Evolutionary conservation across 1,140 invertebrate genomes (phyloP).

Genomic region (Papilio polyxenes): DNA sequence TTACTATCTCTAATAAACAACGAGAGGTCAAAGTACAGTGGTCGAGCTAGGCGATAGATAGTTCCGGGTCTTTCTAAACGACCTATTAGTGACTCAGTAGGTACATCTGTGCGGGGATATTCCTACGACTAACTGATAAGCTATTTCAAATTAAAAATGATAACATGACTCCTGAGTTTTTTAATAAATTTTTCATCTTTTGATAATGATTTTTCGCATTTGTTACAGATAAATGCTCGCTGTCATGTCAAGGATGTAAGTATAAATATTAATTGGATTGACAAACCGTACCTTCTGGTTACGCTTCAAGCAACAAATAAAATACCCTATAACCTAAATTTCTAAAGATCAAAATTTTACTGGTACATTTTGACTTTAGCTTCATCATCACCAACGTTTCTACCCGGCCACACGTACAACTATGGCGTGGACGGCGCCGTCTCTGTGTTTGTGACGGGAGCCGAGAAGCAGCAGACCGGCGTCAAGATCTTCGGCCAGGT

Average conservation of each 20-base stretch:
- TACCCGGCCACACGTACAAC: slow-evolving; percentile 70
- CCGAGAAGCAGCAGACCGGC: slow-evolving; percentile 77
- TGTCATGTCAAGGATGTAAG: slow-evolving; percentile 74
- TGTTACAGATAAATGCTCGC: slow-evolving; percentile 75
- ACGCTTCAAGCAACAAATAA: too few species aligned
- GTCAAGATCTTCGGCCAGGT: slow-evolving; percentile 80
- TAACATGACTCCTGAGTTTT: not conserved
- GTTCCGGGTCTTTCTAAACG: slow-evolving; percentile 27
- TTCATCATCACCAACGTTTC: slow-evolving; percentile 55
- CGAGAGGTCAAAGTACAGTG: slow-evolving; percentile 28
- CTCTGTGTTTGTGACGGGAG: slow-evolving; percentile 67
- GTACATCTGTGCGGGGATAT: not conserved
- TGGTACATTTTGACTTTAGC: slow-evolving; percentile 46
- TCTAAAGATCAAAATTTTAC: not conserved
- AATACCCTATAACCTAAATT: not conserved
- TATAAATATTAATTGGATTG: slow-evolving; percentile 36
- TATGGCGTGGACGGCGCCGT: slow-evolving; percentile 74
- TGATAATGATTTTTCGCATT: slow-evolving; percentile 48
- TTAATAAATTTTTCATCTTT: not conserved
- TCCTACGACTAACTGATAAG: not conserved
- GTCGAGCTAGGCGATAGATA: slow-evolving; percentile 5
- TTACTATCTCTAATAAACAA: slow-evolving; percentile 30
- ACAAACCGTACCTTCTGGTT: too few species aligned
- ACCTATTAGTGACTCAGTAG: not conserved
- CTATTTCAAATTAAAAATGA: not conserved